phyloP scores from a whole-genome alignment of 1,140 invertebrate species.

The Luehdorfia chinensis region DNA sequence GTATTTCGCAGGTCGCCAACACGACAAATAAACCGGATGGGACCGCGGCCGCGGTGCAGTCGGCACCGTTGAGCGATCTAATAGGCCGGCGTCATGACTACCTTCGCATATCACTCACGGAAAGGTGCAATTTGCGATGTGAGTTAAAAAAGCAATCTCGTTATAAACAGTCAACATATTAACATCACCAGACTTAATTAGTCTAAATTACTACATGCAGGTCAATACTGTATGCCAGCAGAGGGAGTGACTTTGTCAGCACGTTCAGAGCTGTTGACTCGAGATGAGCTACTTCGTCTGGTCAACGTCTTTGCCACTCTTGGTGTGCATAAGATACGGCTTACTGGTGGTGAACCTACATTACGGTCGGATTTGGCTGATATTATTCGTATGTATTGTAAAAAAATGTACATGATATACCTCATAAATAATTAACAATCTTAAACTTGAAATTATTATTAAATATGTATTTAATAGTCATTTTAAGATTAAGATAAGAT shows the following conservation, averaged over 20 bases:
- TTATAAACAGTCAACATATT: background rate
- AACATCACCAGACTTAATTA: too few species aligned
- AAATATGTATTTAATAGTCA: too few species aligned
- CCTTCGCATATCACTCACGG: constrained; percentile 96
- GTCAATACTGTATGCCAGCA: constrained; percentile 95
- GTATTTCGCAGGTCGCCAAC: constrained; percentile 10
- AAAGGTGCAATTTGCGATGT: constrained; percentile 97
- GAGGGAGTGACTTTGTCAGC: constrained; percentile 92
- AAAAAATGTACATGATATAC: too few species aligned
- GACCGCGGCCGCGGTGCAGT: constrained; percentile 77
- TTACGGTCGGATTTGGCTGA: constrained; percentile 88
- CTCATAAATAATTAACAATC: too few species aligned
- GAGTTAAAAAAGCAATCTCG: constrained; percentile 23
- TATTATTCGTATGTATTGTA: constrained; percentile 39
- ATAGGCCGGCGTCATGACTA: constrained; percentile 95
- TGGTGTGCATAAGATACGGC: constrained; percentile 94
- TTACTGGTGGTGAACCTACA: constrained; percentile 98
- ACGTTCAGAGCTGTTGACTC: constrained; percentile 84
- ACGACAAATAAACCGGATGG: constrained; percentile 81
- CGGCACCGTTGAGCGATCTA: constrained; percentile 83
- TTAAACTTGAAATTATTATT: too few species aligned
- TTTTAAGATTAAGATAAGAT: too few species aligned
- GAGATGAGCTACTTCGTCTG: constrained; percentile 89
- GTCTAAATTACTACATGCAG: too few species aligned
- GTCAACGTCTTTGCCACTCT: constrained; percentile 91